Conservation (phyloP, 92 coral and sea anemone species). For the Pocillopora meandrina region DNA sequence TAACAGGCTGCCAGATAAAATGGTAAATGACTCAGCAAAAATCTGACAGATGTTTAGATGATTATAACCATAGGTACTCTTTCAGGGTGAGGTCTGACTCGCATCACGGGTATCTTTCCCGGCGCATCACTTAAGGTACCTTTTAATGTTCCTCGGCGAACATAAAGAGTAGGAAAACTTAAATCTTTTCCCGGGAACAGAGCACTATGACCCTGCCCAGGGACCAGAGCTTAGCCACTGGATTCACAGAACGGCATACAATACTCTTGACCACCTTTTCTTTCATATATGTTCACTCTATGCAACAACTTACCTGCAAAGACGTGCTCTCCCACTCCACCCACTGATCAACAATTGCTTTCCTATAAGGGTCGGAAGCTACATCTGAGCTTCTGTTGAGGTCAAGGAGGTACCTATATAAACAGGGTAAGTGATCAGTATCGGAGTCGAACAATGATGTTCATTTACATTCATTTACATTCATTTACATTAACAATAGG, state of each 20-base stretch:
- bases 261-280: neutral
- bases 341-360: slow-evolving; percentile 82
- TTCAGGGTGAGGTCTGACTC: no score
- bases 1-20: slow-evolving; percentile 58
- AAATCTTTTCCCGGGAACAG: no score
- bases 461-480: neutral
- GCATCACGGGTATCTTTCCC: no score
- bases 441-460: neutral
- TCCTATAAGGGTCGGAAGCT: slow-evolving; percentile 43
- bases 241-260: neutral
- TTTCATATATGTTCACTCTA: neutral
- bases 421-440: neutral
- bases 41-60: neutral
- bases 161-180: no score
- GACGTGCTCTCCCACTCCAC: slow-evolving; percentile 87
- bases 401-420: slow-evolving; percentile 73
- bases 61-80: no score
- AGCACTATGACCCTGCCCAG: no score
- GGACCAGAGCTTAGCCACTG: no score
- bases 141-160: no score
- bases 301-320: slow-evolving; percentile 62
- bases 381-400: slow-evolving; percentile 10
- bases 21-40: neutral
- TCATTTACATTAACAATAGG: neutral
- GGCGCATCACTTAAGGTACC: no score